Conservation (phyloP, 1,140 invertebrate genomes). For the Acromyrmex charruanus region DNA sequence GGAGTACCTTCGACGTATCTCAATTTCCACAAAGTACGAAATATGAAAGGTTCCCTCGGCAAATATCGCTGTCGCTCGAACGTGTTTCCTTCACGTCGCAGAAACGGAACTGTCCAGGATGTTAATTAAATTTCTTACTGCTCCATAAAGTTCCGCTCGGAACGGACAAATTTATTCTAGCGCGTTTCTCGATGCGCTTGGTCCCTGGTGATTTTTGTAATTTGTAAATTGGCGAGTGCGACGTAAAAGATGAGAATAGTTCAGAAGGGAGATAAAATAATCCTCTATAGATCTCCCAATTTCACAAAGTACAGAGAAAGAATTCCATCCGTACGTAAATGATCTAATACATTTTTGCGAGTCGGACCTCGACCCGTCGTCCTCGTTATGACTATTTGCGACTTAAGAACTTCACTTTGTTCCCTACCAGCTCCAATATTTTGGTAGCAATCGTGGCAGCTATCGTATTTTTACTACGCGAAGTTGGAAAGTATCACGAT, state of each 20-base stretch:
- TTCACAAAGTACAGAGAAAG: constrained; percentile 39
- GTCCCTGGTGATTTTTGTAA: constrained; percentile 44
- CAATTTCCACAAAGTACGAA: constrained; percentile 73
- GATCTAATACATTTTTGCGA: constrained; percentile 59
- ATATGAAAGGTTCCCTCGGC: constrained; percentile 64
- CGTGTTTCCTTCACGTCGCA: constrained; percentile 49
- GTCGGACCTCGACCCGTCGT: constrained; percentile 22
- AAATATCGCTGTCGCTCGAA: constrained; percentile 59
- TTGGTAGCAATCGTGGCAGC: constrained; percentile 6
- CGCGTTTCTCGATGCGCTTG: constrained; percentile 29
- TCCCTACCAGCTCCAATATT: constrained; percentile 17
- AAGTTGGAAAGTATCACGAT: constrained; percentile 40
- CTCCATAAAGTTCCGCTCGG: constrained; percentile 33
- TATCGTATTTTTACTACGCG: constrained; percentile 39
- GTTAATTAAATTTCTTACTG: constrained; percentile 61
- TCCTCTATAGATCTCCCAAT: constrained; percentile 49
- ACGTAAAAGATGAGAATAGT: constrained; percentile 31
- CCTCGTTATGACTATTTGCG: constrained; percentile 32
- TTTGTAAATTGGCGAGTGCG: constrained; percentile 52
- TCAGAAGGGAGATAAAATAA: constrained; percentile 36
- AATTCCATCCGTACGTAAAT: constrained; percentile 40
- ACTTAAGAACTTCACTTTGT: constrained; percentile 36
- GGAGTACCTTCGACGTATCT: constrained; percentile 58
- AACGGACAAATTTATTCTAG: constrained; percentile 26
- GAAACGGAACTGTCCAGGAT: constrained; percentile 32